Evolutionary conservation across 2,113 vertebrate species (phyloP), one percentile per base, ranked within the genome.

Genomic region (Pluvianellus socialis): DNA sequence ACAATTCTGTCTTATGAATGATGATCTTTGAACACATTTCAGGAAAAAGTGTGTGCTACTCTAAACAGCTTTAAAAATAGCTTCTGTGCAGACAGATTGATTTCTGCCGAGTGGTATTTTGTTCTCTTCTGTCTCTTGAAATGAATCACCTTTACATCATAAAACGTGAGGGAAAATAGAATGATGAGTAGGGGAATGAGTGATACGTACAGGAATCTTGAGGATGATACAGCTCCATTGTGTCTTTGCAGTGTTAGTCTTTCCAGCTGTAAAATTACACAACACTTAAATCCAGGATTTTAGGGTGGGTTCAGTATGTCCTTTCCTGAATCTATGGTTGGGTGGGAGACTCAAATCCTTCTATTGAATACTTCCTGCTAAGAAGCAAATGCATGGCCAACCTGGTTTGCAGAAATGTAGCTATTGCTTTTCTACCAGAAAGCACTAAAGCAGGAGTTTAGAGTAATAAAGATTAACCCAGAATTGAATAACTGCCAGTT

Each of bases 31-130:
- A 97, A 92, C 56, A 73, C 49, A 65, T 79, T 97, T 89, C 95
- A 94, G 97, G 91, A 97, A 96, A 96, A 95, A 70, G 24, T n/a
- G 32, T 63, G 88, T 89, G 33, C 80, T 96, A 26, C 68, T 95
- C 92, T 94, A 91, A 96, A 92, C 30, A 91, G 61, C 40, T 79
- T 94, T 91, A 94, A 94, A 96, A 96, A 94, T 89, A 96, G 52
- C 88, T 92, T 87, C 65, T 94, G 65, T 91, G 80, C 65, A 92
- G 95, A 95, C 80, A 92, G 80, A 92, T 62, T 94, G 76, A 96
- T 94, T 94, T 94, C 80, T 94, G 76, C 76, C 18, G 15, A 6
- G 49, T 47, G 47, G 22, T 83, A 52, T 92, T 94, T 83, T 91
- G 30, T 81, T 96, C 73, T 94, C 45, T 73, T 75, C 50, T 87